These are phyloP conservation scores for Ectemnius lituratus DNA, from an alignment of 2,888 invertebrate genomes.

Conservation along the genomic window DNA sequence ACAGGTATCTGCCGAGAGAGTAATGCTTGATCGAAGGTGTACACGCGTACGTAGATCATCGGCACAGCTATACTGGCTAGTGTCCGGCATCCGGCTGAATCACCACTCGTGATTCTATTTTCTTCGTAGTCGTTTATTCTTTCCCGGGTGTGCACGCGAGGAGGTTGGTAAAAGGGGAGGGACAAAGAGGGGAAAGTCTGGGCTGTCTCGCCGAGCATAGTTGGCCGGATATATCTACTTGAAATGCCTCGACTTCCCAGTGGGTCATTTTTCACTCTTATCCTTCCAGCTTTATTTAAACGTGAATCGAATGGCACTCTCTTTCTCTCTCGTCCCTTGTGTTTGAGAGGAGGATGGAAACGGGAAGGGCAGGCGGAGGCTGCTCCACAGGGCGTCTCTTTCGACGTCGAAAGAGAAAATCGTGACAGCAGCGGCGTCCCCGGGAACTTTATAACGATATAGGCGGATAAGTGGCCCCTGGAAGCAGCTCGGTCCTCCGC, in stretches of 20 bases:
- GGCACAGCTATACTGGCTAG: slow-evolving; percentile 26
- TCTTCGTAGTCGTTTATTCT: slow-evolving; percentile 34
- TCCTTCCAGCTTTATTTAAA: slow-evolving; percentile 59
- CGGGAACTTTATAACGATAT: slow-evolving; percentile 58
- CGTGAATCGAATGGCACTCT: slow-evolving; percentile 42
- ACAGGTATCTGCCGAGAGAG: background rate
- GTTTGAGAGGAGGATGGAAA: slow-evolving; percentile 15
- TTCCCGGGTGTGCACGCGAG: slow-evolving; percentile 28
- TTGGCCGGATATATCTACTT: slow-evolving; percentile 45
- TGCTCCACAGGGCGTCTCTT: slow-evolving; percentile 28
- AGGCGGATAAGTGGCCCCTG: slow-evolving; percentile 49
- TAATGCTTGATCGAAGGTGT: slow-evolving; percentile 32
- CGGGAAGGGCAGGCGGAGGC: slow-evolving; percentile 14
- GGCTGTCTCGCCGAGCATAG: slow-evolving; percentile 33
- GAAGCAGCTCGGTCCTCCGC: slow-evolving; percentile 29
- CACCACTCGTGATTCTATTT: slow-evolving; percentile 50
- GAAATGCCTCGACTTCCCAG: slow-evolving; percentile 45
- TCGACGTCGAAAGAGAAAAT: slow-evolving; percentile 59
- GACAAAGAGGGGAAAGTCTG: slow-evolving; percentile 17
- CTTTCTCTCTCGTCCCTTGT: background rate
- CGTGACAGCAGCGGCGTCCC: slow-evolving; percentile 38
- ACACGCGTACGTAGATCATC: slow-evolving; percentile 35
- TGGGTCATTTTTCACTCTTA: slow-evolving; percentile 62
- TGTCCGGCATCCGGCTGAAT: slow-evolving; percentile 43
- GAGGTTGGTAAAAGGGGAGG: slow-evolving; percentile 51